phyloP scores from a whole-genome alignment of 2,888 invertebrate species.

The Ypsolopha scabrella region DNA sequence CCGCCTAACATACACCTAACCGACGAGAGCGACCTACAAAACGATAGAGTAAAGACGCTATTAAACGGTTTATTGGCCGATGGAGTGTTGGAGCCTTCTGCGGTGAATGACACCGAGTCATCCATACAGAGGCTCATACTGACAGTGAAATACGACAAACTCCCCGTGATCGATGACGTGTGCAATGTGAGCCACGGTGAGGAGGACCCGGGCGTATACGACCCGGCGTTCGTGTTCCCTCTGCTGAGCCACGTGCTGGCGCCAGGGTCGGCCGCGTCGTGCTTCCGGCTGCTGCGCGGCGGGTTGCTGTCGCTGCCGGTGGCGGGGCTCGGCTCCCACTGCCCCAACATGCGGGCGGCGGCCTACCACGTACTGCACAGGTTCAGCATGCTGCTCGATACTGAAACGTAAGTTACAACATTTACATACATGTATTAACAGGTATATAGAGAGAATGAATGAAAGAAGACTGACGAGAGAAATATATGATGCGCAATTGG shows the following conservation, averaged over 20 bases:
- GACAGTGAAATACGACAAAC: constrained; percentile 25
- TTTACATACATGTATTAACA: no score
- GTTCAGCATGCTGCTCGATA: constrained; percentile 81
- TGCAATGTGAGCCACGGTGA: constrained; percentile 21
- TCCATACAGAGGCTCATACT: constrained; percentile 22
- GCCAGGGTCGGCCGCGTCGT: constrained; percentile 80
- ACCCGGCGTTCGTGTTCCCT: constrained; percentile 85
- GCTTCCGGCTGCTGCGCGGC: constrained; percentile 76
- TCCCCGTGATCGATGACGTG: constrained; percentile 10
- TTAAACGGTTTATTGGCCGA: constrained; percentile 28
- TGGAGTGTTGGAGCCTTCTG: constrained; percentile 20
- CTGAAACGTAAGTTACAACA: constrained; percentile 64
- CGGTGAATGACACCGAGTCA: constrained; percentile 28
- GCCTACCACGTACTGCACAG: constrained; percentile 81
- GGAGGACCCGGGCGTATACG: constrained; percentile 71
- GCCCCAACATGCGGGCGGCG: constrained; percentile 73
- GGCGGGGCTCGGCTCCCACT: constrained; percentile 77
- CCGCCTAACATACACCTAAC: constrained; percentile 18
- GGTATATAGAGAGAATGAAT: neutral
- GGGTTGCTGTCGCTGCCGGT: constrained; percentile 80
- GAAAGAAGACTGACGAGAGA: no score
- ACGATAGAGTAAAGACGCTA: constrained; percentile 16
- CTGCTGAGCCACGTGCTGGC: constrained; percentile 80
- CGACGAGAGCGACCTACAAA: constrained; percentile 12
- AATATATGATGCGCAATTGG: no score